Evolutionary conservation across 2,797 vertebrate species (phyloP), one percentile per base, ranked within the genome.

Genomic region (Fistularia commersonii): DNA sequence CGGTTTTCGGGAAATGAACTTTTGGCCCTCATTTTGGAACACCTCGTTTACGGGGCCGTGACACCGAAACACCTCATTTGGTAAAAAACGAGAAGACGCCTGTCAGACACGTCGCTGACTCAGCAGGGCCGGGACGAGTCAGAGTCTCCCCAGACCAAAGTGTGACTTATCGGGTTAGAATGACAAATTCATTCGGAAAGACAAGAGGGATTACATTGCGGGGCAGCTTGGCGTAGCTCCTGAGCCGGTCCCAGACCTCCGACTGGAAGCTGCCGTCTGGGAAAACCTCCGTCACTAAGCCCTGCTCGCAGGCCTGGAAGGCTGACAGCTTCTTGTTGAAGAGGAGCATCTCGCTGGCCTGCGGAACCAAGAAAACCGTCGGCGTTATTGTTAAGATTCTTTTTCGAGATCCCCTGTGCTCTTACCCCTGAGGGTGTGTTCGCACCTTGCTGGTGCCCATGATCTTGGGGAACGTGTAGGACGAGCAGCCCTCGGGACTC

Each of bases 291-390:
- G 90, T 89, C 54, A 99, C 93, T n/a, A 99, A 86, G 8, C 95
- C 93, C 15, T 72, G 72, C 6, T 86, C 71, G 65, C 87, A 94
- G 0, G 95, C 94, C 79, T 97, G 91, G 23, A 35, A 39, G 10
- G 96, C 93, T 0, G 93, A 92, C 61, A 98, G 64, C 86, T 93
- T 93, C 85, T 90, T 94, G 48, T 93, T 96, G 69, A 99, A 99
- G 66, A 97, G 64, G 54, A 97, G 77, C 80, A 98, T 82, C 76
- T 98, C 94, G 35, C 41, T 81, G 57, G 95, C 94, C 95, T 98
- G 57, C 41, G 53, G 7, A 31, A 32, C 8, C 13, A 23, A 9
- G 5, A 40, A 15, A 5, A 12, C 49, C 39, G 7, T 8, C 6
- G 9, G n/a, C 33, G 3, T 11, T 9, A 5, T 3, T 43, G 31